These are phyloP conservation scores for Pseudoatta argentina DNA, from an alignment of 1,140 invertebrate species.

Conservation along the genomic window DNA sequence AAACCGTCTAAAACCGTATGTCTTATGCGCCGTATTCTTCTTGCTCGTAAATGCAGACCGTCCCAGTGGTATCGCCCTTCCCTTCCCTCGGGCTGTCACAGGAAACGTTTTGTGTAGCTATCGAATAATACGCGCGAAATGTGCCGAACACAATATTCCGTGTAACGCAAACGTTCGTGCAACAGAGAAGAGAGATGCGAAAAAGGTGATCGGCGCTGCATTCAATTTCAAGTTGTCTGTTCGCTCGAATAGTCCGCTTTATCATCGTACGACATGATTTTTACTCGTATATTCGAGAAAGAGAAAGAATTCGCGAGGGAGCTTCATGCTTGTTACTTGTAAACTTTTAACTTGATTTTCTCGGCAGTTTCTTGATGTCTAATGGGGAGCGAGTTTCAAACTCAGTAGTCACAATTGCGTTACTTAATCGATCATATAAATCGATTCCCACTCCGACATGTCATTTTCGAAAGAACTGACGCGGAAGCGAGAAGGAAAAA, in stretches of 20 bases:
- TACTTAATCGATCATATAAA: conserved; percentile 64
- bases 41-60: conserved; percentile 52
- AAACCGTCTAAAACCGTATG: conserved; percentile 43
- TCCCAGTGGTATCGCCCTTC: background rate
- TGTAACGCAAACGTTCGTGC: conserved; percentile 34
- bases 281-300: conserved; percentile 14
- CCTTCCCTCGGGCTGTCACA: conserved; percentile 40
- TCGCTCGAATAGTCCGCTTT: conserved; percentile 7
- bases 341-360: conserved; percentile 64
- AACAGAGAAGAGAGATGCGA: conserved; percentile 33
- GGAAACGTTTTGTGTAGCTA: conserved; percentile 50
- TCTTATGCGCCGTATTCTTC: conserved; percentile 49
- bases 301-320: conserved; percentile 9
- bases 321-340: conserved; percentile 45
- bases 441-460: conserved; percentile 59
- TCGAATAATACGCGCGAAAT: conserved; percentile 56
- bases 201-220: conserved; percentile 34
- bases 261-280: conserved; percentile 39
- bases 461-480: conserved; percentile 27
- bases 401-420: conserved; percentile 65
- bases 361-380: conserved; percentile 62
- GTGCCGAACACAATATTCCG: conserved; percentile 55
- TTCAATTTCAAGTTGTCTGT: conserved; percentile 41
- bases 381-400: conserved; percentile 66
- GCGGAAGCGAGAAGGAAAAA: background rate